Evolutionary conservation across 2,888 invertebrate species (phyloP).

Genomic region (Teleogryllus oceanicus): DNA sequence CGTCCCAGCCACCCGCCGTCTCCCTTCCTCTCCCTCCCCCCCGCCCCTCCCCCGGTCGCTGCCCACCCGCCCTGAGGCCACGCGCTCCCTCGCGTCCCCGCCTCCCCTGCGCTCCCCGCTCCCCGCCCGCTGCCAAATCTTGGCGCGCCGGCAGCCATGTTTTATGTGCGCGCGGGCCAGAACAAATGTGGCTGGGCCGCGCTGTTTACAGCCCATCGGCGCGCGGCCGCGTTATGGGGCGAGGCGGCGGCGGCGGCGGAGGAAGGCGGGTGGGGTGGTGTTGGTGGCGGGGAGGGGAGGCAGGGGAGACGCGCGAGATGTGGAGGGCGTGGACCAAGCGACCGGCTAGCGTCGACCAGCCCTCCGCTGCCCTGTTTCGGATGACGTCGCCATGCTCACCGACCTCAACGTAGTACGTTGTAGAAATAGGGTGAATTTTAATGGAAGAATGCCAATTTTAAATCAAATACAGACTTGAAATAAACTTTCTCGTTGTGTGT

Average conservation of each 20-base stretch:
- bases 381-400: too few relatives aligned
- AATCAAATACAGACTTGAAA: too few relatives aligned
- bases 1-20: too few relatives aligned
- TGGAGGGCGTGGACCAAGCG: neutral
- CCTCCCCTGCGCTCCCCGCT: neutral
- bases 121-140: neutral
- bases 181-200: neutral
- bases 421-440: too few relatives aligned
- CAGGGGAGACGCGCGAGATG: neutral
- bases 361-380: too few relatives aligned
- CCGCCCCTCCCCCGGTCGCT: neutral
- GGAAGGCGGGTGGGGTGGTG: neutral
- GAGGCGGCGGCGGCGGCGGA: neutral
- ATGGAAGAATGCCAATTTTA: too few relatives aligned
- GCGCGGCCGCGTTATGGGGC: slow-evolving; percentile 7
- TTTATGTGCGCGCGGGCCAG: slow-evolving; percentile 7
- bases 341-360: neutral
- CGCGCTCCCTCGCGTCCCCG: neutral
- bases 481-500: too few relatives aligned
- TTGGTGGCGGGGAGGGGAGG: neutral
- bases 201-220: slow-evolving; percentile 7
- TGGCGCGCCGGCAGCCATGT: slow-evolving; percentile 5
- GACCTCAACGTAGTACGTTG: too few relatives aligned
- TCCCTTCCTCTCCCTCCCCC: too few relatives aligned
- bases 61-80: neutral